Percentiles rank a stretch among this genome's conserved stretches.
Evolutionary conservation across 2,888 invertebrate genomes (phyloP).

Genomic region (Heterodera filipjevi): DNA sequence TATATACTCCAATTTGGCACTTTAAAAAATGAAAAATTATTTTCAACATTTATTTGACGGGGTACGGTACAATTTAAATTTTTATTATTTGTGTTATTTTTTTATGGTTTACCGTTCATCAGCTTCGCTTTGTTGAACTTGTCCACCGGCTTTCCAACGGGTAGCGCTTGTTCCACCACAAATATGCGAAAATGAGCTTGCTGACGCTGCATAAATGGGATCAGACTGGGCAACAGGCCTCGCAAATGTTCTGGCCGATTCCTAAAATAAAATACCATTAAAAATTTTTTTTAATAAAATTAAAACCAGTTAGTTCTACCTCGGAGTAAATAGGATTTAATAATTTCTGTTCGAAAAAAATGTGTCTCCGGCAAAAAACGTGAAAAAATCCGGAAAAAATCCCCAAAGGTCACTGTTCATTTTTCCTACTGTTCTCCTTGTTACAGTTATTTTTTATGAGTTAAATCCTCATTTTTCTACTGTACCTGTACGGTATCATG

Average conservation of each 20-base stretch:
- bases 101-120: not conserved
- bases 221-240: not conserved
- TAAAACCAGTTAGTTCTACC: not conserved
- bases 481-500: constrained; percentile 10
- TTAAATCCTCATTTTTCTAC: not conserved
- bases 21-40: too few relatives aligned
- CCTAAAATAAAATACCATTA: not conserved
- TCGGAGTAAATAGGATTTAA: too few relatives aligned
- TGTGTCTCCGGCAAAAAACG: too few relatives aligned
- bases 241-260: constrained; percentile 12
- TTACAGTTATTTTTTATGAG: too few relatives aligned
- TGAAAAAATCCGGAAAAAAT: too few relatives aligned
- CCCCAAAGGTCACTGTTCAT: too few relatives aligned
- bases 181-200: constrained; percentile 4
- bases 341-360: too few relatives aligned
- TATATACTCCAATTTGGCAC: too few relatives aligned
- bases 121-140: constrained; percentile 13
- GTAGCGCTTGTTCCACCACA: constrained; percentile 14
- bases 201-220: constrained; percentile 11
- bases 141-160: not conserved
- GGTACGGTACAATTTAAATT: too few relatives aligned
- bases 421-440: not conserved
- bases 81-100: too few relatives aligned
- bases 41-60: too few relatives aligned
- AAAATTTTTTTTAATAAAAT: not conserved